Base-by-base conservation (phyloP, 2,888 invertebrate genomes). In the Eurytoma adleriae region DNA sequence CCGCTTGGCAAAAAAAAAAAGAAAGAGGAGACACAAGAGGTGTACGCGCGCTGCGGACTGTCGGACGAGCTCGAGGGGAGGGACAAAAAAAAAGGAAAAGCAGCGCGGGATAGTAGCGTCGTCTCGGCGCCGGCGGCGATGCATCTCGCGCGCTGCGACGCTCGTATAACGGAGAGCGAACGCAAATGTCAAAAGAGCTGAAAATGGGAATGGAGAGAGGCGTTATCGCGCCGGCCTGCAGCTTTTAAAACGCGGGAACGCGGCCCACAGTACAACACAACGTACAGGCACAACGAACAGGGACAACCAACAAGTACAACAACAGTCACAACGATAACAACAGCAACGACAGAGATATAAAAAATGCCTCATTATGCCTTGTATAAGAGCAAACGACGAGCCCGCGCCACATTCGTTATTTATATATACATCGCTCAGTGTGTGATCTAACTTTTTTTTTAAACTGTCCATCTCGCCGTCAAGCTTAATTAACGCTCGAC, bases 291-390 rank as follows among this genome's bases (percentile, higher is more conserved):
- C 80, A 80, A 57, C 10, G 40, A 67, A 79, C 70, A 70, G 70
- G 68, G 74, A 82, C 74, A 82, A 78, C 71, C 56, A 14, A 78
- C 78, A 83, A 80, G 74, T 40, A 40, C 40, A 76, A 83, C 80
- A 82, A 82, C 82, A 80, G 62, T 79, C 72, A 83, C 83, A 82
- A 81, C 74, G 78, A 80, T 81, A 79, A 83, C 80, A 79, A 82
- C 82, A 81, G 83, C 80, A 82, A 79, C 79, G 81, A 81, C 79
- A 83, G 80, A 79, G 56, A 70, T 75, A 59, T 59, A 27, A 59
- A 56, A 69, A 14, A 24, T 14, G 18, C 3, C 18, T 24, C 40
- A 50, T 50, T 18, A 14, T 50, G 50, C 50, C 5, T 52, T 52
- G 14, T 27, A 40, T 50, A 50, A 27, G 59, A 20, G 40, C 54